These are phyloP conservation scores for Toxotes lorentzi DNA, from an alignment of 2,797 vertebrate species.

Conservation along the genomic window DNA sequence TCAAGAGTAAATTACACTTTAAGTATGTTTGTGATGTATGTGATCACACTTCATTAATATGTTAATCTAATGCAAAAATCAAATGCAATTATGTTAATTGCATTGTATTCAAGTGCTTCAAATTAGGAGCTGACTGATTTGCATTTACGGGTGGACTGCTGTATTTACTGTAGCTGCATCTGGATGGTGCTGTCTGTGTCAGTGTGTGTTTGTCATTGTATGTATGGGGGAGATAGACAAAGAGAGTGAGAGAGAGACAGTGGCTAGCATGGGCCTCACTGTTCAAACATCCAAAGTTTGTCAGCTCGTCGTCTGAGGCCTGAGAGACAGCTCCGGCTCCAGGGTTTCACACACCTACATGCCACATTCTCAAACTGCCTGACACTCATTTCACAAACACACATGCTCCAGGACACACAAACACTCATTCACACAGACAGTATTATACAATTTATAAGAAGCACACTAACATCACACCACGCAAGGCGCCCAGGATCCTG, in stretches of 20 bases:
- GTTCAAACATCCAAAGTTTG: slow-evolving; percentile 85
- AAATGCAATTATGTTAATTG: not conserved
- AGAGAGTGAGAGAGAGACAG: slow-evolving; percentile 49
- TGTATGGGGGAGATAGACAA: slow-evolving; percentile 23
- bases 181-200: slow-evolving; percentile 70
- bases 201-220: slow-evolving; percentile 2
- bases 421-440: slow-evolving; percentile 29
- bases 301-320: slow-evolving; percentile 68
- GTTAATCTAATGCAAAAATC: not conserved
- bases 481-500: not conserved
- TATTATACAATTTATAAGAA: slow-evolving; percentile 27
- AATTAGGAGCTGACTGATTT: not conserved
- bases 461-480: slow-evolving; percentile 6
- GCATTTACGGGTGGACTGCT: not conserved
- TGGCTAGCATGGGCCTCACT: slow-evolving; percentile 77
- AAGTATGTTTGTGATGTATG: not conserved
- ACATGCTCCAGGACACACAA: slow-evolving; percentile 28
- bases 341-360: slow-evolving; percentile 80
- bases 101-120: not conserved
- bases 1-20: not conserved
- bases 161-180: slow-evolving; percentile 59
- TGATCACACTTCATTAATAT: slow-evolving; percentile 4
- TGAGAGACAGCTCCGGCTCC: slow-evolving; percentile 71
- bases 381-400: slow-evolving; percentile 58
- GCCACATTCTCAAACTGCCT: slow-evolving; percentile 82